Evolutionary conservation across 2,797 vertebrate species (phyloP).

Genomic region (Poecilia gillii): DNA sequence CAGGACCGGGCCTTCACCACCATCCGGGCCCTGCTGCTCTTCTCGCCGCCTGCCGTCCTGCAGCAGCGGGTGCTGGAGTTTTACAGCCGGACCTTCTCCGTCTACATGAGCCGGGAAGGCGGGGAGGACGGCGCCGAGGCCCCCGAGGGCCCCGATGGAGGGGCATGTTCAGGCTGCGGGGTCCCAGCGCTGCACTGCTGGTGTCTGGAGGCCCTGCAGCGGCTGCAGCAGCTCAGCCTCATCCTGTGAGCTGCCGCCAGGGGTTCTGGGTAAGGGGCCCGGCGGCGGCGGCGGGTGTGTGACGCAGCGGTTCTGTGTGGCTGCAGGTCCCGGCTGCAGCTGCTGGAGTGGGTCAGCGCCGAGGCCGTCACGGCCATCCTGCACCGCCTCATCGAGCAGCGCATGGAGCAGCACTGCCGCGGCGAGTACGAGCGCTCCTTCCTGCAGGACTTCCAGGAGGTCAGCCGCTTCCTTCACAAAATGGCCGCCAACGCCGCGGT

Average conservation of each 20-base stretch:
- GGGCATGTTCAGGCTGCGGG: slow-evolving; percentile 84
- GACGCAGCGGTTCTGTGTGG: neutral
- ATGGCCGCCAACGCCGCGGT: too few species aligned
- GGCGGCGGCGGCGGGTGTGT: neutral
- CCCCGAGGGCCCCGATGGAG: slow-evolving; percentile 25
- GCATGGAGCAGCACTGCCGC: slow-evolving; percentile 92
- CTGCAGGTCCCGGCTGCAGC: slow-evolving; percentile 86
- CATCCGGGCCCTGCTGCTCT: slow-evolving; percentile 91
- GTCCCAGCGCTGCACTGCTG: slow-evolving; percentile 83
- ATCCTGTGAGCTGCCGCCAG: slow-evolving; percentile 84
- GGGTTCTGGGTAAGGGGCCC: neutral
- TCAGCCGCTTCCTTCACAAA: slow-evolving; percentile 44
- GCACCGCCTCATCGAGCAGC: slow-evolving; percentile 91
- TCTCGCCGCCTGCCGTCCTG: slow-evolving; percentile 86
- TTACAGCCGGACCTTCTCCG: slow-evolving; percentile 91
- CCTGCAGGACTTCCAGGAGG: slow-evolving; percentile 92
- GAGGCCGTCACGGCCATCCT: slow-evolving; percentile 93
- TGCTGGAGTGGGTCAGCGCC: slow-evolving; percentile 93
- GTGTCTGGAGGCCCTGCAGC: slow-evolving; percentile 89
- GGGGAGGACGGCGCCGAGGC: slow-evolving; percentile 49
- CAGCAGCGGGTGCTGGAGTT: slow-evolving; percentile 90
- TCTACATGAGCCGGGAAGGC: slow-evolving; percentile 87
- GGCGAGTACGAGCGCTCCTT: slow-evolving; percentile 96
- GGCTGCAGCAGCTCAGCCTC: slow-evolving; percentile 89
- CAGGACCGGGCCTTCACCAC: slow-evolving; percentile 89